These are phyloP conservation scores for Corbicula japonica DNA, from an alignment of 2,888 invertebrate genomes.

Conservation along the genomic window DNA sequence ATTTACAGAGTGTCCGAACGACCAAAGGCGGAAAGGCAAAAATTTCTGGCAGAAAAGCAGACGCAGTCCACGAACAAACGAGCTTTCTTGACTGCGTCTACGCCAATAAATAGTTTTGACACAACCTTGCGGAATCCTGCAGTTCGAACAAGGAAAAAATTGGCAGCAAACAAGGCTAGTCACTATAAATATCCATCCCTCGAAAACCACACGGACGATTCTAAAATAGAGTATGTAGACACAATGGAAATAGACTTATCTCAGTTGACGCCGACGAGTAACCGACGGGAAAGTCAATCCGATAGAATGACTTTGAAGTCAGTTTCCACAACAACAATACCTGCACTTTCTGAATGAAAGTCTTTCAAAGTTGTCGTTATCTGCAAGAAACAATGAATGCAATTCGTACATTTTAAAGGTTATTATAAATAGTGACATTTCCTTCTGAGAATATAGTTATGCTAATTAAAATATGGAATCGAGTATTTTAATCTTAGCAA, in stretches of 20 bases:
- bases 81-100: conserved; percentile 56
- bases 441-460: too few species aligned
- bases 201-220: conserved; percentile 57
- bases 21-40: conserved; percentile 28
- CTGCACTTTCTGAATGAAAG: conserved; percentile 23
- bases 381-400: too few species aligned
- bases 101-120: conserved; percentile 53
- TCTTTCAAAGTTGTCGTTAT: too few species aligned
- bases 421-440: too few species aligned
- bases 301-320: conserved; percentile 59
- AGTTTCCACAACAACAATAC: conserved; percentile 31
- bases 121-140: conserved; percentile 16
- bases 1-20: conserved; percentile 59
- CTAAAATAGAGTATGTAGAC: conserved; percentile 54
- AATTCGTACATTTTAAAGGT: too few species aligned
- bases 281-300: conserved; percentile 41
- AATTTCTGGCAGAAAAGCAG: conserved; percentile 2
- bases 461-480: too few species aligned
- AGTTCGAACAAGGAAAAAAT: conserved; percentile 20
- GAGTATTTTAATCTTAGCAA: too few species aligned
- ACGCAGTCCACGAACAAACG: conserved; percentile 25
- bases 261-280: conserved; percentile 30
- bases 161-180: conserved; percentile 1
- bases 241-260: conserved; percentile 53
- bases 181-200: conserved; percentile 20